phyloP scores from a whole-genome alignment of 2,113 vertebrate genomes.

The Thunnus maccoyii region DNA sequence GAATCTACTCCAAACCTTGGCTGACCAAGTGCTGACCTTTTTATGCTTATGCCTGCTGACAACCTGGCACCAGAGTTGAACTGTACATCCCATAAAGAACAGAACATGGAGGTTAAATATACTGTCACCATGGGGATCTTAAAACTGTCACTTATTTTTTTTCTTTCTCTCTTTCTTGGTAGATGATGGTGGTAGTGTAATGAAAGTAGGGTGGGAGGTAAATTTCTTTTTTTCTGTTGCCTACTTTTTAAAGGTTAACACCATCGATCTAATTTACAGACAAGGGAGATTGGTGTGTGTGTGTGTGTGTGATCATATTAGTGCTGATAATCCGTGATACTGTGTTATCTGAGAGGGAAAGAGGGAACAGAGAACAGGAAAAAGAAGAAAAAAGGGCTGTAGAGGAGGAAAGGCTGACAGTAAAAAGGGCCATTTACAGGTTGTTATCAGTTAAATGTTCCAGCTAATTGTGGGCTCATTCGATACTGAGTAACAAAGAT shows the following conservation, averaged over 20 bases:
- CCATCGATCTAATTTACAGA: constrained; percentile 56
- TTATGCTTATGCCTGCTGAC: constrained; percentile 35
- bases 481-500: too few relatives aligned
- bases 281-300: constrained; percentile 1
- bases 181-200: background rate
- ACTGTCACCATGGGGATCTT: constrained; percentile 50
- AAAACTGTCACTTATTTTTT: constrained; percentile 36
- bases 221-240: background rate
- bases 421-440: background rate
- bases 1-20: constrained; percentile 16
- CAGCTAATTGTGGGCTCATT: background rate
- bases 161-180: background rate
- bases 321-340: background rate
- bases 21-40: constrained; percentile 58
- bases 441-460: background rate
- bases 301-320: constrained; percentile 11
- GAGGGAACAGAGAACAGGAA: background rate
- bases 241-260: constrained; percentile 61
- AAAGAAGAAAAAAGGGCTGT: background rate
- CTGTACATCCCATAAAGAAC: constrained; percentile 46
- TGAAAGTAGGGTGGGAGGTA: constrained; percentile 11
- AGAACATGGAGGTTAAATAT: constrained; percentile 66
- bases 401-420: background rate
- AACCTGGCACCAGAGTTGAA: constrained; percentile 30
- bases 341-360: background rate